Evolutionary conservation across 2,797 vertebrate species (phyloP).

Genomic region (Myoxocephalus aenaeus): DNA sequence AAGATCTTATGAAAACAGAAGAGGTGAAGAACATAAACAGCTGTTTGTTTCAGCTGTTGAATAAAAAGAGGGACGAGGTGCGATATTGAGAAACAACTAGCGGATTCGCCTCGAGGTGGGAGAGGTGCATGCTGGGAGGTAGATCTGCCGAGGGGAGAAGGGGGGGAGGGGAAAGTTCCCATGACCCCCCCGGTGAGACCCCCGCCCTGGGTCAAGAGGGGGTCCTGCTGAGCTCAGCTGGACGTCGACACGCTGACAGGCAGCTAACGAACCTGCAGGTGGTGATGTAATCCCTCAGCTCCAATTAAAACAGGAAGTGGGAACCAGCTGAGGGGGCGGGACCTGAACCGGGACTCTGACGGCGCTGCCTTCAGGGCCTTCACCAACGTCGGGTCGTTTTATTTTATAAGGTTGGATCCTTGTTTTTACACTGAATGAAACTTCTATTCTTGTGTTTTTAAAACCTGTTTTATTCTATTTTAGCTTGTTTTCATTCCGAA

Average conservation of each 20-base stretch:
- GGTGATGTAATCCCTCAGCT: constrained; percentile 58
- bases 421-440: not conserved
- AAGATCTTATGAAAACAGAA: no score
- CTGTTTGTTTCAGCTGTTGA: no score
- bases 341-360: not conserved
- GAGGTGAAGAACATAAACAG: no score
- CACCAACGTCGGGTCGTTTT: not conserved
- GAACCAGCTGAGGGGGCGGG: constrained; percentile 4
- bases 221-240: constrained; percentile 53
- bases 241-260: constrained; percentile 39
- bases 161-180: constrained; percentile 59
- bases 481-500: not conserved
- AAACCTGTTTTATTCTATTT: no score
- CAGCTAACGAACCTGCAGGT: constrained; percentile 59
- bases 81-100: not conserved
- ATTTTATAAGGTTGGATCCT: not conserved
- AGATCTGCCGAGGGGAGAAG: constrained; percentile 44
- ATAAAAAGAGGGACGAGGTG: no score
- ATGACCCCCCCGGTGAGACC: constrained; percentile 62
- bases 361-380: constrained; percentile 5
- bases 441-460: not conserved
- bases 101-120: constrained; percentile 59
- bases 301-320: constrained; percentile 64
- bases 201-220: not conserved
- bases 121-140: constrained; percentile 61